Percentiles rank a stretch among this genome's conserved stretches.
Evolutionary conservation across 2,797 vertebrate species (phyloP).

Genomic region (Cossypha dichroa): DNA sequence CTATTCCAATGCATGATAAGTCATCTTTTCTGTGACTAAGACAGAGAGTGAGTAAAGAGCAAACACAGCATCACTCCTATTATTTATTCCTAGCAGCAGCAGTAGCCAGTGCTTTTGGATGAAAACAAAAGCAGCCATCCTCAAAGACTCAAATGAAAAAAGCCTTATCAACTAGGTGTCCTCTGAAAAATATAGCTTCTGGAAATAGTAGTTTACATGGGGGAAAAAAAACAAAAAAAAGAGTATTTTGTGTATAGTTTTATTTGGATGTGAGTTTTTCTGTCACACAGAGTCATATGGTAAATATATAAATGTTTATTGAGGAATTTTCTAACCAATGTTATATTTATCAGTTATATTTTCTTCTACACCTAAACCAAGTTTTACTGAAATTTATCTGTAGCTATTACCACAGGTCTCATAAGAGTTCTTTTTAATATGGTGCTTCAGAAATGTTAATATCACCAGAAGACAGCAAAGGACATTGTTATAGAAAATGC

Average conservation of each 20-base stretch:
- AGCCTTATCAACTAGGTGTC: too few relatives aligned
- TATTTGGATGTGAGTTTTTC: background rate
- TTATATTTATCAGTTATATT: background rate
- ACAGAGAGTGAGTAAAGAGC: background rate
- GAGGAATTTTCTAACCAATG: background rate
- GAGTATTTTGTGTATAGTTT: background rate
- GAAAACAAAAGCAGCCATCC: background rate
- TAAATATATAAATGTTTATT: background rate
- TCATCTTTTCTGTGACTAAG: background rate
- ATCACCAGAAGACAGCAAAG: background rate
- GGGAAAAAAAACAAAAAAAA: too few relatives aligned
- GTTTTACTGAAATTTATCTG: background rate
- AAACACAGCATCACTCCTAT: background rate
- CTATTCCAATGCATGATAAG: background rate
- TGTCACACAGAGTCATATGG: background rate
- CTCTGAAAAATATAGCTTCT: background rate
- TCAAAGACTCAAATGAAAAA: background rate
- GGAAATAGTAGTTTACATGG: background rate
- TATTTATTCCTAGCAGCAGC: background rate
- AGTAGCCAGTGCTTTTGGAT: background rate
- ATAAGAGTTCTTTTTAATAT: rapidly evolving
- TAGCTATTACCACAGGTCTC: background rate
- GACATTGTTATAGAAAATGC: background rate
- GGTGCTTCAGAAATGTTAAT: background rate
- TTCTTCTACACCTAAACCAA: background rate